These are phyloP conservation scores for Halictus rubicundus DNA, from an alignment of 1,140 invertebrate species.

Conservation along the genomic window DNA sequence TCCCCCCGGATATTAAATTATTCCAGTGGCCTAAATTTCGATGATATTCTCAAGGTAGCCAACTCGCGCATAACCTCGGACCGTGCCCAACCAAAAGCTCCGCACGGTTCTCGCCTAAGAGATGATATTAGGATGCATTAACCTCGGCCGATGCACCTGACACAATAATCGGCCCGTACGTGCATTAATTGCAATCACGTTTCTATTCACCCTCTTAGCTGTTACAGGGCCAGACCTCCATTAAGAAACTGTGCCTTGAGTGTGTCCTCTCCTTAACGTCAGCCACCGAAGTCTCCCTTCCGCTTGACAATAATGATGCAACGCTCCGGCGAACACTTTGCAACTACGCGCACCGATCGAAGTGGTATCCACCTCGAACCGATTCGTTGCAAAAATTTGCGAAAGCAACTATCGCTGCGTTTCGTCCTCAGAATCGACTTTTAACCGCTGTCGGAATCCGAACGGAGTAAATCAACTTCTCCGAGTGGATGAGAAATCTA, in stretches of 20 bases:
- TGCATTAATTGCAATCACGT: slow-evolving; percentile 66
- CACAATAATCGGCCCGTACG: slow-evolving; percentile 63
- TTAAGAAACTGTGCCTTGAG: slow-evolving; percentile 61
- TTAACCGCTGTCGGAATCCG: not conserved
- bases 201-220: slow-evolving; percentile 60
- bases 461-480: too few species aligned
- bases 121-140: slow-evolving; percentile 64
- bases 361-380: not conserved
- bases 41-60: not conserved
- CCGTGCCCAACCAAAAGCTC: not conserved
- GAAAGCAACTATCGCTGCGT: not conserved
- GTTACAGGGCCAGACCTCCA: slow-evolving; percentile 56
- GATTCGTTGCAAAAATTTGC: not conserved
- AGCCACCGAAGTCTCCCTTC: not conserved
- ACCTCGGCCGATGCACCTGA: slow-evolving; percentile 52
- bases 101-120: slow-evolving; percentile 31
- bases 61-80: not conserved
- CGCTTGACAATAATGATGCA: slow-evolving; percentile 21
- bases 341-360: not conserved
- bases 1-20: too few species aligned
- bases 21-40: not conserved
- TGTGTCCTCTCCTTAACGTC: slow-evolving; percentile 38
- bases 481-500: too few species aligned
- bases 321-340: not conserved
- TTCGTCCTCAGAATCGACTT: not conserved